A percentile compares a stretch with the other conserved stretches of the same genome.
Evolutionary conservation across 2,797 vertebrate species (phyloP).

Genomic region (Gallinago solitaria): DNA sequence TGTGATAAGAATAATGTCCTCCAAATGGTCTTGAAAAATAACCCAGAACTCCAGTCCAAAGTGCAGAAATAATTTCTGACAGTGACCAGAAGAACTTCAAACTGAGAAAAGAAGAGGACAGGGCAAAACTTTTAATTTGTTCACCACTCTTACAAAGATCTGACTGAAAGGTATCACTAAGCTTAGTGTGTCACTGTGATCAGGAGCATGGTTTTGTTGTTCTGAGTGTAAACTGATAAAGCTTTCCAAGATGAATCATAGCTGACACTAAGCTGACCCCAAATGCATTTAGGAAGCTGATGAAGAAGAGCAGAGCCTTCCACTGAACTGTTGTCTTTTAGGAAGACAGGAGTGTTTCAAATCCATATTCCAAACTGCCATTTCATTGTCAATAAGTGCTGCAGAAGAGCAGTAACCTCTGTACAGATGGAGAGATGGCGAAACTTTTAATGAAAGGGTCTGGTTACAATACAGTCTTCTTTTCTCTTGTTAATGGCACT

Average conservation of each 20-base stretch:
- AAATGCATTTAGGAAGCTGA: slow-evolving; percentile 47
- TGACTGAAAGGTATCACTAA: not conserved
- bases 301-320: slow-evolving; percentile 39
- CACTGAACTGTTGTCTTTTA: slow-evolving; percentile 13
- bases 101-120: not conserved
- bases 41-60: not conserved
- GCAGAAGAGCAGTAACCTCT: slow-evolving; percentile 48
- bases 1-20: not conserved
- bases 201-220: not conserved
- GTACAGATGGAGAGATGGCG: not conserved
- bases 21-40: not conserved
- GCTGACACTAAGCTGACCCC: slow-evolving; percentile 48
- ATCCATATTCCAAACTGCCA: slow-evolving; percentile 47
- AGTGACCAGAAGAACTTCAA: not conserved
- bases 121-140: slow-evolving; percentile 48
- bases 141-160: not conserved
- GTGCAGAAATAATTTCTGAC: not conserved
- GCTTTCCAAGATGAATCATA: slow-evolving; percentile 50
- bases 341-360: slow-evolving; percentile 25
- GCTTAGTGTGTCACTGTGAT: not conserved
- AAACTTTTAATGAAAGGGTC: slow-evolving; percentile 59
- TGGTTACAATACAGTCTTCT: not conserved
- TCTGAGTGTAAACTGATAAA: slow-evolving; percentile 51
- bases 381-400: slow-evolving; percentile 27
- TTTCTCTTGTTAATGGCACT: slow-evolving; percentile 3